These are phyloP conservation scores for Chymomyza costata DNA, from an alignment of 1,140 invertebrate species.

Conservation along the genomic window DNA sequence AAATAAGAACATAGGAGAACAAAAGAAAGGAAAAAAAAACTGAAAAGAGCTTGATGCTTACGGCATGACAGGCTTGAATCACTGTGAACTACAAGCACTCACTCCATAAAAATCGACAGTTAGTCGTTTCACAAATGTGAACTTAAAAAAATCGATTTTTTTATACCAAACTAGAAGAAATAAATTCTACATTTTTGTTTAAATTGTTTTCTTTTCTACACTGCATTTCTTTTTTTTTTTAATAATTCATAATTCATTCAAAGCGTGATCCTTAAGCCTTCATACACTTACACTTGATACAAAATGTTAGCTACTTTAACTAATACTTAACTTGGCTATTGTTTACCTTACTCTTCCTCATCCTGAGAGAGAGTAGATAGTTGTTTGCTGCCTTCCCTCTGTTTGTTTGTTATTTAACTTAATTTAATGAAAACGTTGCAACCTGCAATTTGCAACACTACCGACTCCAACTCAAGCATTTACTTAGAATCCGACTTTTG, in stretches of 20 bases:
- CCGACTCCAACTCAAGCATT: constrained; percentile 49
- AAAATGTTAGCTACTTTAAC: constrained; percentile 35
- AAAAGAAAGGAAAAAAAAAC: too few species aligned
- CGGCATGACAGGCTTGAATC: too few species aligned
- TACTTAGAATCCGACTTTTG: too few species aligned
- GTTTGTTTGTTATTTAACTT: constrained; percentile 63
- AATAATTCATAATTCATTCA: constrained; percentile 27
- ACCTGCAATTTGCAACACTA: constrained; percentile 69
- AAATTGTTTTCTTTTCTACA: neutral
- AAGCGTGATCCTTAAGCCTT: neutral
- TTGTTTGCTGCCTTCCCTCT: constrained; percentile 40
- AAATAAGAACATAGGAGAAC: too few species aligned
- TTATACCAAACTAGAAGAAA: too few species aligned
- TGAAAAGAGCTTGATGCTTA: too few species aligned
- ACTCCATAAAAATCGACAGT: too few species aligned
- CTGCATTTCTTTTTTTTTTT: constrained; percentile 3
- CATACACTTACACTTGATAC: constrained; percentile 28
- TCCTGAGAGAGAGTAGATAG: constrained; percentile 24
- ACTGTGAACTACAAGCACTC: too few species aligned
- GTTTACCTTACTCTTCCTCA: constrained; percentile 32
- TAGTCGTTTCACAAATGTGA: too few species aligned
- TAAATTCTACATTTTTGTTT: too few species aligned
- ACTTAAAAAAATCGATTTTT: too few species aligned
- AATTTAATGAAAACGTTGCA: constrained; percentile 74
- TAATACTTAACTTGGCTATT: constrained; percentile 39